Evolutionary conservation across 2,888 invertebrate species (phyloP).

Genomic region (Temnothorax rugatulus): DNA sequence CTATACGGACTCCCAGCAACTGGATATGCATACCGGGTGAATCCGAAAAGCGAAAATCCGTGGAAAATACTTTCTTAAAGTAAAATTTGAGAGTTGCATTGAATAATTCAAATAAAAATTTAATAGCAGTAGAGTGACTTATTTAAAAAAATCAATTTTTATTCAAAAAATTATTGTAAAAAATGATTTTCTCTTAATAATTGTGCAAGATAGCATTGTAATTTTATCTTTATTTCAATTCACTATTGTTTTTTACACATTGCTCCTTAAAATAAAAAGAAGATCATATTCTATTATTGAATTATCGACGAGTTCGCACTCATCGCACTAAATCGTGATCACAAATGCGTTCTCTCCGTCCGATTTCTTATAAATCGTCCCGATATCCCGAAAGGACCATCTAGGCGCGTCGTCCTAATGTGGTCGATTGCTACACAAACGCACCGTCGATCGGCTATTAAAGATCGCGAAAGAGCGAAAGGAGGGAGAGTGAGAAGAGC

Average conservation of each 20-base stretch:
- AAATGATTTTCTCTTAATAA: not conserved
- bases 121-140: not conserved
- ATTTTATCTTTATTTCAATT: not conserved
- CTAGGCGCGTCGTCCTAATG: not conserved
- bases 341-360: not conserved
- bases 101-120: not conserved
- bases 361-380: slow-evolving; percentile 29
- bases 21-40: slow-evolving; percentile 23
- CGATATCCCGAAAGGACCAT: not conserved
- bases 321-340: not conserved
- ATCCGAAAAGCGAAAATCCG: not conserved
- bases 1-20: slow-evolving; percentile 3
- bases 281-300: not conserved
- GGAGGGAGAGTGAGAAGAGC: slow-evolving; percentile 47
- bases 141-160: not conserved
- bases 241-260: not conserved
- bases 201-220: not conserved
- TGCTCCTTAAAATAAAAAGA: not conserved
- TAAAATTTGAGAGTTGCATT: not conserved
- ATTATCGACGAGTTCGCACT: not conserved
- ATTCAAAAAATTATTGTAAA: not conserved
- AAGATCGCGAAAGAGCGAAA: slow-evolving; percentile 52
- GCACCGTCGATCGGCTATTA: slow-evolving; percentile 60
- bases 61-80: not conserved
- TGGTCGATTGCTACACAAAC: slow-evolving; percentile 11